A percentile compares a stretch with the other conserved stretches of the same genome.
Evolutionary conservation across 2,797 vertebrate genomes (phyloP).

Genomic region (Mormyrops boulengeri): DNA sequence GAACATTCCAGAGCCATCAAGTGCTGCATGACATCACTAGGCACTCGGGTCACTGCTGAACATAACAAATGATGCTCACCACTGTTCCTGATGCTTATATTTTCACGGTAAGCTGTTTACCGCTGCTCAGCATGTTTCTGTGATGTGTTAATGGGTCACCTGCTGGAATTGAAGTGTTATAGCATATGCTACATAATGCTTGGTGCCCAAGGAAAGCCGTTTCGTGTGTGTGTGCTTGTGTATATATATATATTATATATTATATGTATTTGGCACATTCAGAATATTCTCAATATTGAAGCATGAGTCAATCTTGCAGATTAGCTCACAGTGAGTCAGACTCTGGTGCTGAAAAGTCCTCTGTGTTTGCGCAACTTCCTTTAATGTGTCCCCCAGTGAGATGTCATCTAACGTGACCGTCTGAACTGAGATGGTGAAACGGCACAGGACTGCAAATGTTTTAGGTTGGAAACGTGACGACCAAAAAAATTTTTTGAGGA

Average conservation of each 20-base stretch:
- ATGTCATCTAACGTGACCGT: not conserved
- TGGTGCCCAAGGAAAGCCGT: not conserved
- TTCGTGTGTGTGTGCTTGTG: not conserved
- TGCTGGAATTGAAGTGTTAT: not conserved
- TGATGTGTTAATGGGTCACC: not conserved
- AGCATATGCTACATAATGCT: not conserved
- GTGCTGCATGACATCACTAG: not conserved
- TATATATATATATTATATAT: not conserved
- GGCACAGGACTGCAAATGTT: not conserved
- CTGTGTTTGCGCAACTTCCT: constrained; percentile 15
- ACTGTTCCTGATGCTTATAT: not conserved
- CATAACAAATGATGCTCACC: not conserved
- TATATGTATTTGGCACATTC: not conserved
- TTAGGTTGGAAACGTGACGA: not conserved
- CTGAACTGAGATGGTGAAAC: not conserved
- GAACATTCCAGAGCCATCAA: not conserved
- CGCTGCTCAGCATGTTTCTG: not conserved
- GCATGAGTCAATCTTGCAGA: constrained; percentile 17
- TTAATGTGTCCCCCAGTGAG: constrained; percentile 3
- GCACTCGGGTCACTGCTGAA: not conserved
- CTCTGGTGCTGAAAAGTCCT: not conserved
- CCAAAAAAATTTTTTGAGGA: not conserved
- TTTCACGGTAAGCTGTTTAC: not conserved
- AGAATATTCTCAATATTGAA: not conserved
- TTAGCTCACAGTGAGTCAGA: constrained; percentile 14